Percentiles rank a stretch among this genome's conserved stretches.
phyloP scores from a whole-genome alignment of 2,888 invertebrate species.

The Hemicrepidius hirtus region DNA sequence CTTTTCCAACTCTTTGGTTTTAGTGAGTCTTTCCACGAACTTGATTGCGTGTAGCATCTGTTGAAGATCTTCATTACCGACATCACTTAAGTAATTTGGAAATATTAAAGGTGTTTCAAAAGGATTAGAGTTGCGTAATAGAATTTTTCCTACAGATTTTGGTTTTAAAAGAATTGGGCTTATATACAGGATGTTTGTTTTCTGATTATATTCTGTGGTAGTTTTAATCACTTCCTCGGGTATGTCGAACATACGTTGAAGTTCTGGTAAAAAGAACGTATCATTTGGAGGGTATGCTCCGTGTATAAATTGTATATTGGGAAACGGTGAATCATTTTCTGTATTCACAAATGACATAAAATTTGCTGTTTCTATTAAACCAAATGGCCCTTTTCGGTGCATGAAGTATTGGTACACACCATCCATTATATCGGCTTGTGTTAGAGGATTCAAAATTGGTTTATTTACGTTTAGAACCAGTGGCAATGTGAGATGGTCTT shows the following conservation, averaged over 20 bases:
- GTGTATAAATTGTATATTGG: conserved; percentile 76
- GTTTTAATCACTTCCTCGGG: background rate
- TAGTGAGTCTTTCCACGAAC: conserved; percentile 68
- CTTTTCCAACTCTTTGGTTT: conserved; percentile 70
- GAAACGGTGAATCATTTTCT: conserved; percentile 72
- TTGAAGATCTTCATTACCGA: conserved; percentile 71
- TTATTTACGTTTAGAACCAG: conserved; percentile 30
- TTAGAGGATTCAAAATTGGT: background rate
- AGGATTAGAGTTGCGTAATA: conserved; percentile 75
- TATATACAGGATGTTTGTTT: background rate
- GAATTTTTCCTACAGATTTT: conserved; percentile 74
- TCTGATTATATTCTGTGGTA: background rate
- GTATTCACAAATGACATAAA: conserved; percentile 73
- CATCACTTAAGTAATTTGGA: conserved; percentile 77
- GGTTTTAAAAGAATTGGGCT: conserved; percentile 71
- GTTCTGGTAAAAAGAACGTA: conserved; percentile 16
- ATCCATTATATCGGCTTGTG: conserved; percentile 44
- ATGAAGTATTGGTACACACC: conserved; percentile 71
- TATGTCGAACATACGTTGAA: conserved; percentile 23
- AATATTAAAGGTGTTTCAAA: conserved; percentile 76
- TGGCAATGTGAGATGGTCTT: conserved; percentile 64
- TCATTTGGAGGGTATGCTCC: conserved; percentile 69
- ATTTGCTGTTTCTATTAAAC: conserved; percentile 69
- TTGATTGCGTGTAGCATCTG: conserved; percentile 73
- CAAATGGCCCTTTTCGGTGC: conserved; percentile 72